phyloP scores from a whole-genome alignment of 2,797 vertebrate species.

The Poeciliopsis turneri region DNA sequence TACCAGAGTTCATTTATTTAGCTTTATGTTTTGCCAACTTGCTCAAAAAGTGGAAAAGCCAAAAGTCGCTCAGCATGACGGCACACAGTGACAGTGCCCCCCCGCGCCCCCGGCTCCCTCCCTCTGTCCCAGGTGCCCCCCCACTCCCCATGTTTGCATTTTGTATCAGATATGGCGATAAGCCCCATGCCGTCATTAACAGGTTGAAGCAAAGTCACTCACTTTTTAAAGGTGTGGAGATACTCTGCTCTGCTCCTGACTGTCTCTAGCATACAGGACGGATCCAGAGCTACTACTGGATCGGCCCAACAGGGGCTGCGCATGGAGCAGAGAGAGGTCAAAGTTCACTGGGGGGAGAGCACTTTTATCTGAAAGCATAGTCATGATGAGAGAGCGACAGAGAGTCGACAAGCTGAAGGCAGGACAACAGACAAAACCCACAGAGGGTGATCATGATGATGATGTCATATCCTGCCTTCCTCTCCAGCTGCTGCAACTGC shows the following conservation, averaged over 20 bases:
- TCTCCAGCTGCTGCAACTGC: constrained; percentile 91
- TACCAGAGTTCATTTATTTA: constrained; percentile 81
- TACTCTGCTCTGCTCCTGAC: not conserved
- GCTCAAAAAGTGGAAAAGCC: constrained; percentile 80
- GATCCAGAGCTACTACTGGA: too few relatives aligned
- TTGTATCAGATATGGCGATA: constrained; percentile 69
- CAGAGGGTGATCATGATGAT: not conserved
- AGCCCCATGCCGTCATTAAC: constrained; percentile 56
- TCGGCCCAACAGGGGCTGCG: too few relatives aligned
- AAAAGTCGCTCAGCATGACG: constrained; percentile 81
- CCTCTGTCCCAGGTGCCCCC: constrained; percentile 52
- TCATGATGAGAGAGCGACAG: not conserved
- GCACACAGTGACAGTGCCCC: constrained; percentile 67
- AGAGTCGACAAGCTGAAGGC: not conserved
- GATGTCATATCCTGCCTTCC: not conserved
- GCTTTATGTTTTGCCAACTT: constrained; percentile 78
- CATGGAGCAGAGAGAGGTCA: not conserved
- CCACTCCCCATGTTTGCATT: constrained; percentile 60
- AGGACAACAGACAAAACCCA: not conserved
- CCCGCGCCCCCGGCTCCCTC: constrained; percentile 19
- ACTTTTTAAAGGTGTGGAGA: constrained; percentile 59
- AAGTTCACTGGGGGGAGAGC: not conserved
- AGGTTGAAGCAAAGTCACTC: constrained; percentile 78
- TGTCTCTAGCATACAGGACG: too few relatives aligned
- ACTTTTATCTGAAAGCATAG: not conserved